Evolutionary conservation across 2,113 vertebrate species (phyloP).

Genomic region (Rhabdomys dilectus): DNA sequence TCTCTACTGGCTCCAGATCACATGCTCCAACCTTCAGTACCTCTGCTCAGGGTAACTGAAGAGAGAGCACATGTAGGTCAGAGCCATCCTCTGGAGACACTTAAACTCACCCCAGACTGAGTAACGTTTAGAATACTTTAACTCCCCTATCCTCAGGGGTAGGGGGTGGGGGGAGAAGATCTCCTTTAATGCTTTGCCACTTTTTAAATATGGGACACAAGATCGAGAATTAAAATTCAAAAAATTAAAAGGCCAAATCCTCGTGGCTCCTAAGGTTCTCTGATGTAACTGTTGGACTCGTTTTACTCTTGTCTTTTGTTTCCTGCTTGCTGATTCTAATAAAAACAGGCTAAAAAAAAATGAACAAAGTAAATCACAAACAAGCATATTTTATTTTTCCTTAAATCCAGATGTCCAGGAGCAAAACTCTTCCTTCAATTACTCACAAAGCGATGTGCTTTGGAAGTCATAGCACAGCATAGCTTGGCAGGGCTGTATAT

Average conservation of each 20-base stretch:
- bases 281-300: background rate
- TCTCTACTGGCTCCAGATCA: conserved; percentile 28
- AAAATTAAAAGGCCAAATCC: background rate
- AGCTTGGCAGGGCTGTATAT: background rate
- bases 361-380: background rate
- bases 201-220: conserved; percentile 52
- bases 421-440: background rate
- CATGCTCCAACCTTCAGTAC: conserved; percentile 32
- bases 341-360: background rate
- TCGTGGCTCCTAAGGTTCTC: conserved; percentile 7
- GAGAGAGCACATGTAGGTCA: conserved; percentile 78
- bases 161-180: background rate
- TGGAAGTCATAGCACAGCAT: background rate
- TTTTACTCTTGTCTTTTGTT: background rate
- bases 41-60: conserved; percentile 61
- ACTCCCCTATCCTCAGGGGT: too few species aligned
- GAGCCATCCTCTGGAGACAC: conserved; percentile 55
- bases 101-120: conserved; percentile 11
- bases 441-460: background rate
- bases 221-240: conserved; percentile 16
- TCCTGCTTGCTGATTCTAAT: background rate
- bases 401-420: background rate
- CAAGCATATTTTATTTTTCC: background rate
- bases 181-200: background rate
- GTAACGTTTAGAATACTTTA: conserved; percentile 10